These are phyloP conservation scores for Physocephala rufipes DNA, from an alignment of 2,888 invertebrate genomes.

Conservation along the genomic window DNA sequence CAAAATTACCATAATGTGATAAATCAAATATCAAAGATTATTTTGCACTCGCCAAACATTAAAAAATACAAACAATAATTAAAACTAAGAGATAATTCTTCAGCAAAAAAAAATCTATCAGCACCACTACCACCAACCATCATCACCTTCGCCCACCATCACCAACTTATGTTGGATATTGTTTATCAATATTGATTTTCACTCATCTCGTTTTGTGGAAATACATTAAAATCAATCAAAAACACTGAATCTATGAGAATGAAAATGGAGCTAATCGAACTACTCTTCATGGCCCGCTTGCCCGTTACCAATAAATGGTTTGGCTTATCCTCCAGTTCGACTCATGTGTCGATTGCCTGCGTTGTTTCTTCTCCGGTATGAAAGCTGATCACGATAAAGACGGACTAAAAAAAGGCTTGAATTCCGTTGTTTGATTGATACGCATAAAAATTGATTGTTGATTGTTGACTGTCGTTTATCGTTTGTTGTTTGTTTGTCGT, in stretches of 20 bases:
- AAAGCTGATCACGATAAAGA: constrained; percentile 40
- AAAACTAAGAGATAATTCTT: too few species aligned
- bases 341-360: constrained; percentile 18
- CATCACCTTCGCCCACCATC: background rate
- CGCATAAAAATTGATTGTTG: background rate
- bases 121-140: too few species aligned
- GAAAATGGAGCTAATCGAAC: background rate
- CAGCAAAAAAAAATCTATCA: background rate
- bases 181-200: too few species aligned
- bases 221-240: too few species aligned
- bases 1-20: too few species aligned
- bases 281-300: background rate
- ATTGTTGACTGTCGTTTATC: constrained; percentile 46
- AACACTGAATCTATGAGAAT: background rate
- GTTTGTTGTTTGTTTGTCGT: too few species aligned
- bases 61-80: too few species aligned
- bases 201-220: too few species aligned
- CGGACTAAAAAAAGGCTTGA: constrained; percentile 22
- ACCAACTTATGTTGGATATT: background rate
- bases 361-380: constrained; percentile 46
- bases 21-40: too few species aligned
- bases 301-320: background rate
- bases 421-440: constrained; percentile 33
- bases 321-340: background rate
- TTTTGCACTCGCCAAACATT: too few species aligned